Evolutionary conservation across 2,888 invertebrate genomes (phyloP).

Genomic region (Diarsia mendica): DNA sequence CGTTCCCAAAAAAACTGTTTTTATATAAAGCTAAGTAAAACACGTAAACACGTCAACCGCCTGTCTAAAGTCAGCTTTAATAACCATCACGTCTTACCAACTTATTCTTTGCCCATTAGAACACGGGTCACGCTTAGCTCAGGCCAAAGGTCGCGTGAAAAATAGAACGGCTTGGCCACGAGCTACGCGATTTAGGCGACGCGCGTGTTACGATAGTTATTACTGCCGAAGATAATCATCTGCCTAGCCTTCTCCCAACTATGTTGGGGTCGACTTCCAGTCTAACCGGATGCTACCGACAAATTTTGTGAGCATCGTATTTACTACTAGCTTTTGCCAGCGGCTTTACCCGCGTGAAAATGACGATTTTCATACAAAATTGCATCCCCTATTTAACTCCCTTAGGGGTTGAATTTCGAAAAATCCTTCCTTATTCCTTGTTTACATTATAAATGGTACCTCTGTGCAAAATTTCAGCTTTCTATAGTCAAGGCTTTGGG

Average conservation of each 20-base stretch:
- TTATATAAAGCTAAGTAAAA: slow-evolving; percentile 26
- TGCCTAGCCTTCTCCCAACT: not conserved
- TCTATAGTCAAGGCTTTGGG: no score
- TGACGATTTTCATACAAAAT: no score
- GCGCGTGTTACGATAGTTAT: not conserved
- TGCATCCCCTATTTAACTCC: no score
- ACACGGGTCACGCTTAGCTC: slow-evolving; percentile 75
- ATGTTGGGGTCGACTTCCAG: not conserved
- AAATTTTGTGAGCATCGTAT: no score
- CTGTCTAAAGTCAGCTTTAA: slow-evolving; percentile 46
- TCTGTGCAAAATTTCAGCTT: no score
- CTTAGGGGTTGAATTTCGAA: no score
- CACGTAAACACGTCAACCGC: slow-evolving; percentile 36
- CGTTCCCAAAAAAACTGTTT: slow-evolving; percentile 20
- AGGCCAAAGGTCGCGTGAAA: slow-evolving; percentile 74
- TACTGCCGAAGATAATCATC: not conserved
- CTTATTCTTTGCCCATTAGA: slow-evolving; percentile 63
- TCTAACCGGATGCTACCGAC: not conserved
- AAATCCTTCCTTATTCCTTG: no score
- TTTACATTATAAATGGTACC: no score
- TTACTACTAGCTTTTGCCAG: no score
- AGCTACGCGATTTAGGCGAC: not conserved
- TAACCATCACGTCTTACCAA: slow-evolving; percentile 60
- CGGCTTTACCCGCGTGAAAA: no score
- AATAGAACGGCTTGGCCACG: slow-evolving; percentile 70